A percentile compares a stretch with the other conserved stretches of the same genome.
Conservation (phyloP, 2,888 invertebrate species). For the Leptinotarsa rubiginosa region DNA sequence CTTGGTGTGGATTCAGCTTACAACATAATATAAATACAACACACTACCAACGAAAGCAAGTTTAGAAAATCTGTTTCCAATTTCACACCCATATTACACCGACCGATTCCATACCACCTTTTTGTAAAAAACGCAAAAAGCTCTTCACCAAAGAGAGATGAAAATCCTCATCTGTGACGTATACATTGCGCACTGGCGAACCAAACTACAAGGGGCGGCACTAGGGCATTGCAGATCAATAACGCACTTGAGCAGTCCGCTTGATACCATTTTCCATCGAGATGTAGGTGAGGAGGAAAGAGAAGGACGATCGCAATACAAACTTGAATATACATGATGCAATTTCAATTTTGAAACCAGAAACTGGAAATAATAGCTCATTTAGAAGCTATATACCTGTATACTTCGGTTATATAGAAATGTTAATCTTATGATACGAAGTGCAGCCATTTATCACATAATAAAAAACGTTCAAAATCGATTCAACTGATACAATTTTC, state of each 20-base stretch:
- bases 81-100: slow-evolving; percentile 29
- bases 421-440: too few relatives aligned
- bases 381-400: too few relatives aligned
- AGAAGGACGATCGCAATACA: background rate
- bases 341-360: too few relatives aligned
- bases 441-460: too few relatives aligned
- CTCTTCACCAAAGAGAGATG: slow-evolving; percentile 15
- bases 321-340: too few relatives aligned
- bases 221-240: slow-evolving; percentile 25
- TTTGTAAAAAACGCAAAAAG: slow-evolving; percentile 11
- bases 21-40: background rate
- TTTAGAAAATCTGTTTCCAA: slow-evolving; percentile 10
- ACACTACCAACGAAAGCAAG: background rate
- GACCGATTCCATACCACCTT: slow-evolving; percentile 18
- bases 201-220: slow-evolving; percentile 10
- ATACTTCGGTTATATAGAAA: too few relatives aligned
- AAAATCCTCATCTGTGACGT: slow-evolving; percentile 19
- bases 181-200: slow-evolving; percentile 24
- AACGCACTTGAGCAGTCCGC: slow-evolving; percentile 13
- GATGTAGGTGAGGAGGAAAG: background rate
- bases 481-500: too few relatives aligned
- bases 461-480: too few relatives aligned
- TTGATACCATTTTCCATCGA: slow-evolving; percentile 2
- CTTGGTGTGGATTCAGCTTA: background rate
- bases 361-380: too few relatives aligned